phyloP scores from a whole-genome alignment of 1,140 invertebrate genomes.

The Chymomyza costata region DNA sequence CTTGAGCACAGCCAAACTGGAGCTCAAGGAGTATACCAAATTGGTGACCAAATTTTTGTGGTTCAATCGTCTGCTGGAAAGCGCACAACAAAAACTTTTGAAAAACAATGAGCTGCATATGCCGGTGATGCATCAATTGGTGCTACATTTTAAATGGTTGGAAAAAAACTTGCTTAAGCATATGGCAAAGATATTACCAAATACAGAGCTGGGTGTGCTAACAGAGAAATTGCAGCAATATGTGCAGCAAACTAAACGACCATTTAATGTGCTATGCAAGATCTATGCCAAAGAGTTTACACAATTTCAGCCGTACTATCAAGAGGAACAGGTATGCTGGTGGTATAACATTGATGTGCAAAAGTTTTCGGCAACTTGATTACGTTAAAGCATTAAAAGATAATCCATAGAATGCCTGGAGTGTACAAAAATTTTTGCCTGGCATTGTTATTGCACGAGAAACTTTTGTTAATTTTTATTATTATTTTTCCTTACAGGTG shows the following conservation, averaged over 20 bases:
- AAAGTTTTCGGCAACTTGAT: constrained; percentile 11
- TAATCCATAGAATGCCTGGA: not conserved
- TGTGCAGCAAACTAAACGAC: constrained; percentile 43
- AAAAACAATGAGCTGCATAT: constrained; percentile 45
- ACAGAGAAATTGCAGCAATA: constrained; percentile 30
- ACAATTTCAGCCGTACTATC: constrained; percentile 60
- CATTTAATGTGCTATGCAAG: constrained; percentile 58
- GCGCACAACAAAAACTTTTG: constrained; percentile 44
- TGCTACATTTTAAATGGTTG: constrained; percentile 72
- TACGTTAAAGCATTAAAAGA: not conserved
- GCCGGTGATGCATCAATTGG: constrained; percentile 60
- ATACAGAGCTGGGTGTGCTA: constrained; percentile 9
- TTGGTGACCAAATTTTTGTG: constrained; percentile 49
- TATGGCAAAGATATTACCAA: constrained; percentile 11
- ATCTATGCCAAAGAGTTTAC: constrained; percentile 60
- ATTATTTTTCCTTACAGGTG: not conserved
- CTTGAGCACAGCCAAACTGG: constrained; percentile 14
- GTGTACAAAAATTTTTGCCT: not conserved
- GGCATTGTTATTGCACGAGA: too few relatives aligned
- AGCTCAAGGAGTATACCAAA: constrained; percentile 29
- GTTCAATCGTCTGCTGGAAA: constrained; percentile 57
- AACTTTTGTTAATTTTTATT: not conserved
- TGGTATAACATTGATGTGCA: too few relatives aligned
- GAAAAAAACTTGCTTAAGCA: constrained; percentile 49
- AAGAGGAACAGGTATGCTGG: constrained; percentile 59